Base-by-base conservation (phyloP, 2,797 vertebrate species). In the Alcedo quadribrachys region DNA sequence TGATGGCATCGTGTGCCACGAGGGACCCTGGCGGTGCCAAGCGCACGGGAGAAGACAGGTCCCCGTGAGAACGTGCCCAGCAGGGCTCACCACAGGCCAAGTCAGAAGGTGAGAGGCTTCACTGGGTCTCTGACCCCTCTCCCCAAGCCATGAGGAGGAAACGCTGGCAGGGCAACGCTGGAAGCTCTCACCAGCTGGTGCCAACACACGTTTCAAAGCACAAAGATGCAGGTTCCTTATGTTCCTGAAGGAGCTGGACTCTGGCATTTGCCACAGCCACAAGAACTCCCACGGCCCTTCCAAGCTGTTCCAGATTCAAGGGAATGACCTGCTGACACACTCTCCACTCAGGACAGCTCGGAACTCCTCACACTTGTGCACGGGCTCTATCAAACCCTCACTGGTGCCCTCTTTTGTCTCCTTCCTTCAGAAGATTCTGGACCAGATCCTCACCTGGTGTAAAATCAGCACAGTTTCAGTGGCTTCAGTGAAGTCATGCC, bases 401-500 rank as follows among this genome's bases (percentile, higher is more conserved):
- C 71, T 58, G 0, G 0, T 68, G 55, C 50, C n/a, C n/a, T 69
- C 69, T 70, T 70, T 71, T 60, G 27, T 65, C 37, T 0, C 10
- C 51, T 17, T 80, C 50, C 70, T 86, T 77, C 65, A 40, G 71
- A 87, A 90, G 71, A 37, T 74, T 79, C 71, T 15, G 50, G 50
- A 50, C 57, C 75, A 82, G 65, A 77, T 89, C 78, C 50, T 95
- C 68, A 67, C 71, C 71, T 51, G 78, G 50, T 82, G n/a, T 87
- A 93, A 94, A 90, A 89, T 79, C 88, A 82, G 84, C 2, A 43
- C 71, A 71, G 91, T 94, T 94, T 91, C 75, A 0, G 75, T 86
- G 84, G 86, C 91, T 96, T 78, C 92, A 78, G 71, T 90, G 90
- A 95, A 96, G 91, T 93, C 90, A 91, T 92, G 93, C 95, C 96